Base-by-base conservation (phyloP, 2,888 invertebrate species). In the Lissonota sp. region DNA sequence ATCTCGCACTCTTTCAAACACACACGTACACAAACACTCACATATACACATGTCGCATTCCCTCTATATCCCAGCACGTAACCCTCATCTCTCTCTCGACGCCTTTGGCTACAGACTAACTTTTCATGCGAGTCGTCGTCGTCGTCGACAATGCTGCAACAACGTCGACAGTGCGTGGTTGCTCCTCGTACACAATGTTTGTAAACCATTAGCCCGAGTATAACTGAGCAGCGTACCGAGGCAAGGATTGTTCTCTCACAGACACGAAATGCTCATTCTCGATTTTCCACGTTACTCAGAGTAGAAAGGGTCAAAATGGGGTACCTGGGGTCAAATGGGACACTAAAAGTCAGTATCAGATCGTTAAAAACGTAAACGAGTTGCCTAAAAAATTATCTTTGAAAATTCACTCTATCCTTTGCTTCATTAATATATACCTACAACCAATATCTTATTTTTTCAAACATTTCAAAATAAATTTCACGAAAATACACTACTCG, bases 151-250 rank as follows among this genome's bases (percentile, higher is more conserved):
- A 53, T 64, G 66, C 70, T 55, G 60, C 51, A 66, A 79, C 53
- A 70, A 60, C 69, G 69, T 63, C 60, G 70, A 70, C 63, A 14
- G 40, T 37, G 6, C 77, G 57, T 62, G 73, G 58, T 67, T 39
- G 55, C 46, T 8, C 26, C 62, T 63, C 63, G 69, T 49, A 62
- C 64, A 66, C 72, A 66, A 78, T 88, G 88, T 89, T 88, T 89
- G 88, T 88, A 89, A 86, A 88, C 88, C 89, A 88, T 89, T 89
- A 89, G 84, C 82, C 76, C 73, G 70, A 49, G 83, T 53, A 58
- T 62, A 70, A 78, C 66, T 57, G 58, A 76, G 76, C 64, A 71
- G 57, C 74, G 39, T 58, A 57, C 69, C 62, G 58, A 16, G 51
- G 40, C 58, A 46, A 57, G 72, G 71, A 70, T 71, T 71, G 69